Percentiles rank a stretch among this genome's conserved stretches.
These are phyloP conservation scores for Hydropsyche betteni DNA, from an alignment of 2,888 invertebrate genomes.

Conservation along the genomic window DNA sequence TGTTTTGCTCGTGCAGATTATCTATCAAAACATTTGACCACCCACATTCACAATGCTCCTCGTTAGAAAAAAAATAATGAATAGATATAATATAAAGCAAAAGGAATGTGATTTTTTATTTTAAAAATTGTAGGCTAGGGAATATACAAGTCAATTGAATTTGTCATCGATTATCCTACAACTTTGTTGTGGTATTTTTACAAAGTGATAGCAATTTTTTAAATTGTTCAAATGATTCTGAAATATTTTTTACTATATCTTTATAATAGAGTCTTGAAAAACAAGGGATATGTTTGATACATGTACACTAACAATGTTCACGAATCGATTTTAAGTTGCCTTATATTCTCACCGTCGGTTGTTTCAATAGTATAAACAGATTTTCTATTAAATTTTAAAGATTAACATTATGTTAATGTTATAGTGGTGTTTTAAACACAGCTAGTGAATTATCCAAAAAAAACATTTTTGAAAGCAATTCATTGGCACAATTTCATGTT, in stretches of 20 bases:
- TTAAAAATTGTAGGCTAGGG: constrained; percentile 37
- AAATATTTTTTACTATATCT: constrained; percentile 52
- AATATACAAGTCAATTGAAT: constrained; percentile 49
- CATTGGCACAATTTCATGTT: constrained; percentile 9
- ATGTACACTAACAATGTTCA: constrained; percentile 48
- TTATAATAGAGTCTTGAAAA: constrained; percentile 51
- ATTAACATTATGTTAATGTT: constrained; percentile 35
- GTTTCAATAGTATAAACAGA: constrained; percentile 51
- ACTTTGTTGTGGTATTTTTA: constrained; percentile 44
- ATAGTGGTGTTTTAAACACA: constrained; percentile 29
- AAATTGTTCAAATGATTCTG: constrained; percentile 43
- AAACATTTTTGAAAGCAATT: constrained; percentile 23
- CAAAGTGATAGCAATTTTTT: constrained; percentile 48
- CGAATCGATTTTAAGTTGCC: constrained; percentile 52
- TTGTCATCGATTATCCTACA: constrained; percentile 41
- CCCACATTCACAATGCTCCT: constrained; percentile 83
- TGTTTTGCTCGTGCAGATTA: constrained; percentile 92
- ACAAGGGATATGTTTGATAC: constrained; percentile 48
- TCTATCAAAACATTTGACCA: constrained; percentile 89
- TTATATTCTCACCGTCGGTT: constrained; percentile 52
- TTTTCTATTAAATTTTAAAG: constrained; percentile 43
- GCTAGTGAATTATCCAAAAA: constrained; percentile 22
- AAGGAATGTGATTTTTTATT: constrained; percentile 40
- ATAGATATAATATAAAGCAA: constrained; percentile 10
- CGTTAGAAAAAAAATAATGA: constrained; percentile 54